Evolutionary conservation across 2,888 invertebrate species (phyloP).

Genomic region (Tineola bisselliella): DNA sequence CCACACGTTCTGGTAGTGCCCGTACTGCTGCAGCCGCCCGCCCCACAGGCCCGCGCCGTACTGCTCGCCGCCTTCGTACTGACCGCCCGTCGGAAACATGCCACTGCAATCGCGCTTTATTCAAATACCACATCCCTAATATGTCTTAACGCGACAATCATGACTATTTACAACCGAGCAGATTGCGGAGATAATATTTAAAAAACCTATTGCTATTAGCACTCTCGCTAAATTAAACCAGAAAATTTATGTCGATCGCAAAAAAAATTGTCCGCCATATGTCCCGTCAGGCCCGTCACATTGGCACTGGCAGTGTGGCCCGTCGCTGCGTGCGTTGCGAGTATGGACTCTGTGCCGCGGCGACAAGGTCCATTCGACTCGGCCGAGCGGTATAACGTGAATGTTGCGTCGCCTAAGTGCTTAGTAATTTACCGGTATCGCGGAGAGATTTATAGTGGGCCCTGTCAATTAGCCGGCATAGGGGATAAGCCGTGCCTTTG

Average conservation of each 20-base stretch:
- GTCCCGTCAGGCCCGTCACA: background rate
- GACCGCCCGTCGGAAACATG: background rate
- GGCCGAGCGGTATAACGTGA: background rate
- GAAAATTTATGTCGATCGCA: constrained; percentile 6
- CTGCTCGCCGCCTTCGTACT: constrained; percentile 11
- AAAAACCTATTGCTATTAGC: background rate
- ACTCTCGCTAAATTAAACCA: background rate
- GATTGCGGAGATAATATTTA: too few relatives aligned
- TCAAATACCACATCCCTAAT: too few relatives aligned
- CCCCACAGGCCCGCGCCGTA: constrained; percentile 23
- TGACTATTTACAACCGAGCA: too few relatives aligned
- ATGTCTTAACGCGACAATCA: too few relatives aligned
- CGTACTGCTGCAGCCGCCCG: constrained; percentile 48
- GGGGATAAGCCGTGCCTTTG: background rate
- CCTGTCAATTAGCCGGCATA: constrained; percentile 2
- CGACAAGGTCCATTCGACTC: background rate
- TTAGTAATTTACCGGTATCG: constrained; percentile 6
- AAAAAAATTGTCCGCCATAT: constrained; percentile 5
- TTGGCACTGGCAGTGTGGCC: constrained; percentile 13
- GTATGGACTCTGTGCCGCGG: constrained; percentile 32
- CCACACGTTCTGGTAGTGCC: constrained; percentile 50
- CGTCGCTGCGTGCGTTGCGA: constrained; percentile 55
- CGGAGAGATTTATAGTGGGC: constrained; percentile 7
- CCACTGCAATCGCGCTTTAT: too few relatives aligned
- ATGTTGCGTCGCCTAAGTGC: background rate